These are phyloP conservation scores for Esox masquinongy DNA, from an alignment of 2,797 vertebrate genomes.

Conservation along the genomic window DNA sequence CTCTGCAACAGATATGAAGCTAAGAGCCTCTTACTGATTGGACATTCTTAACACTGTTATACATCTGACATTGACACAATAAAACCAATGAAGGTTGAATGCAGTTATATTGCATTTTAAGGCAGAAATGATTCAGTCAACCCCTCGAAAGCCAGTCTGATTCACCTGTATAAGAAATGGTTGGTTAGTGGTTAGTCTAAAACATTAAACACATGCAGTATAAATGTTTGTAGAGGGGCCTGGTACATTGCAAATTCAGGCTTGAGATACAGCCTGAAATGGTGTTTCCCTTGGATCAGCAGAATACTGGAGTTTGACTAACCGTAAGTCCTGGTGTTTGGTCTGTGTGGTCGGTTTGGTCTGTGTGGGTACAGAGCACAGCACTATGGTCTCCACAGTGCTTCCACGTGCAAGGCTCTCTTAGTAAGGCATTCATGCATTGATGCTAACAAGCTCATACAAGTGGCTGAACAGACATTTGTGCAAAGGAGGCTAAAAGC, in stretches of 20 bases:
- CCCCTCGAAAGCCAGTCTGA: background rate
- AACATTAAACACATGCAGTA: constrained; percentile 1
- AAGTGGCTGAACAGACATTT: constrained; percentile 45
- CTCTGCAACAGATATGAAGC: too few relatives aligned
- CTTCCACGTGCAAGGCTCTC: constrained; percentile 57
- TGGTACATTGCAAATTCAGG: background rate
- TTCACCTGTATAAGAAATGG: constrained; percentile 1
- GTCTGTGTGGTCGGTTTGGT: constrained; percentile 55
- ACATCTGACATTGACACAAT: too few relatives aligned
- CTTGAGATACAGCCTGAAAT: background rate
- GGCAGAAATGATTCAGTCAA: background rate
- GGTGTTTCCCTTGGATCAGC: constrained; percentile 2
- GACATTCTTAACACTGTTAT: too few relatives aligned
- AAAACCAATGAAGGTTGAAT: too few relatives aligned
- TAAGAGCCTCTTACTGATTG: too few relatives aligned
- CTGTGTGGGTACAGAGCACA: constrained; percentile 51
- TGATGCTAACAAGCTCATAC: constrained; percentile 61
- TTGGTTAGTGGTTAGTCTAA: background rate
- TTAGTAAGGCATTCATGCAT: constrained; percentile 58
- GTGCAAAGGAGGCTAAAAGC: constrained; percentile 43
- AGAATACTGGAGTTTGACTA: background rate
- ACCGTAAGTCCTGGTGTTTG: constrained; percentile 43
- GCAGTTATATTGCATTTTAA: too few relatives aligned
- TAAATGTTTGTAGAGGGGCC: constrained; percentile 11
- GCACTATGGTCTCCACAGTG: constrained; percentile 61